Evolutionary conservation across 1,140 invertebrate genomes (phyloP), one percentile per base, ranked within the genome.

Genomic region (Penaeus indicus): DNA sequence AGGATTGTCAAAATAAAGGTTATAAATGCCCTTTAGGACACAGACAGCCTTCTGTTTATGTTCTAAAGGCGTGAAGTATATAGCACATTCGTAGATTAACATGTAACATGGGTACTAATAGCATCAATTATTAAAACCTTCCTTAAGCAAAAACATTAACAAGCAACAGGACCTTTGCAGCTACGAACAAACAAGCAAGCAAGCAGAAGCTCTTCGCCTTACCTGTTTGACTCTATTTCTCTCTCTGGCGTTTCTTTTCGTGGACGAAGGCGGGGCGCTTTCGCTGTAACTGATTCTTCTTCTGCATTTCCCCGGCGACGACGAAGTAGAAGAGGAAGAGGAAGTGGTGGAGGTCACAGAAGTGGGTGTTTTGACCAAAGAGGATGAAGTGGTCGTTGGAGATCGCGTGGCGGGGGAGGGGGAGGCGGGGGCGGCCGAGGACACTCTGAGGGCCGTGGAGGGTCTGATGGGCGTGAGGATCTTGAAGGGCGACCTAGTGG

Each of bases 171-270:
- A 2, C 27, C 72, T 32, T 19, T 19, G 21, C 27, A 75, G 0
- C n/a, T 75, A 11, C 4, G 32, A 72, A 16, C 13, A 60, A 72
- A 16, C 13, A 60, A 42, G 69, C 64, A 27, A 61, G 19, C 11
- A 25, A 61, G 32, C 0, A n/a, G 22, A 7, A 62, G n/a, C 27
- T 16, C 42, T 3, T 27, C 21, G 86, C 22, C 78, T 81, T 63
- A 90, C 90, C 86, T 93, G 92, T 90, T 93, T 93, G 16, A 94
- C 94, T 38, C 94, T 91, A 91, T 94, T 94, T 69, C 94, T 90
- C 91, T 94, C 94, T 3, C 94, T 90, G 89, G 94, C 94, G 91
- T 94, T 94, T 27, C 94, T 91, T 64, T 93, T 91, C 11, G 93
- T 93, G 61, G 94, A 93, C 62, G 93, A 84, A n/a, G 84, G 16